Percentiles rank a stretch among this genome's conserved stretches.
These are phyloP conservation scores for Xestobium rufovillosum DNA, from an alignment of 2,888 invertebrate genomes.

Conservation along the genomic window DNA sequence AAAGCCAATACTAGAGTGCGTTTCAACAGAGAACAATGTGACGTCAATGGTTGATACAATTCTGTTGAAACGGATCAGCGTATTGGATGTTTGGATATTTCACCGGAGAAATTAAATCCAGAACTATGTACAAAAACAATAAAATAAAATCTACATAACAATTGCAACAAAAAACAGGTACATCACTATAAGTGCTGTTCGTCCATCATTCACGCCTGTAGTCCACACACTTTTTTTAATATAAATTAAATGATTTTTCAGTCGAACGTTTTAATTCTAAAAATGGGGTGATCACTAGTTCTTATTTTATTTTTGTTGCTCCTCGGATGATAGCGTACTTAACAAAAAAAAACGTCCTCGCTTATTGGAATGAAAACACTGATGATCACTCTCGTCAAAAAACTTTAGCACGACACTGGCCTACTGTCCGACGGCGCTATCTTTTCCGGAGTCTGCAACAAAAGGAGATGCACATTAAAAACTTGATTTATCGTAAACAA, in stretches of 20 bases:
- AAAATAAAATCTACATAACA: constrained; percentile 42
- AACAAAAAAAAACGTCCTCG: constrained; percentile 13
- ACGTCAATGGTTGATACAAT: too few species aligned
- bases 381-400: constrained; percentile 24
- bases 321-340: constrained; percentile 2
- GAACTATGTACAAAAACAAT: constrained; percentile 38
- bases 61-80: too few species aligned
- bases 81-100: too few species aligned
- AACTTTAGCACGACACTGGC: constrained; percentile 8
- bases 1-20: too few species aligned
- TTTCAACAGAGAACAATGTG: too few species aligned
- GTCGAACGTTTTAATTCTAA: constrained; percentile 19
- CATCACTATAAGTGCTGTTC: constrained; percentile 36
- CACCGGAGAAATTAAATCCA: too few species aligned
- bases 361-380: constrained; percentile 31
- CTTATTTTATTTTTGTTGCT: constrained; percentile 5
- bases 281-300: constrained; percentile 17
- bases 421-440: constrained; percentile 51
- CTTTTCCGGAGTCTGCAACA: constrained; percentile 60
- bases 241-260: constrained; percentile 17
- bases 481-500: too few species aligned
- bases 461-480: too few species aligned
- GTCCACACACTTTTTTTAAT: constrained; percentile 4
- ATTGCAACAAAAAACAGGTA: constrained; percentile 45
- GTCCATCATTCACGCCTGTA: constrained; percentile 12